Conservation (phyloP, 2,888 invertebrate genomes). For the Neocrepidodera transversa region DNA sequence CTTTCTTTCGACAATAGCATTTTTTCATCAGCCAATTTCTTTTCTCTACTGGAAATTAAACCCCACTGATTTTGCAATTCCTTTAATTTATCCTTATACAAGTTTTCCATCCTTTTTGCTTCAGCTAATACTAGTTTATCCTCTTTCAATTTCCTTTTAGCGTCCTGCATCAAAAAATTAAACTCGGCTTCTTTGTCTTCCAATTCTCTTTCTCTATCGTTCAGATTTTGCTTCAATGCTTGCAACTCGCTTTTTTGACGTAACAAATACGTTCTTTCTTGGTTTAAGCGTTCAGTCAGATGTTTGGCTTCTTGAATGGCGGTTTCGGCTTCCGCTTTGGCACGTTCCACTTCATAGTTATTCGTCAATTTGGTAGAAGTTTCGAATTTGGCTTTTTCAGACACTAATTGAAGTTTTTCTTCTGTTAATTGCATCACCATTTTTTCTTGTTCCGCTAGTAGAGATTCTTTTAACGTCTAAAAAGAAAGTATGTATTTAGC, state of each 20-base stretch:
- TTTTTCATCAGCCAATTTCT: slow-evolving; percentile 69
- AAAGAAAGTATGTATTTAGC: slow-evolving; percentile 44
- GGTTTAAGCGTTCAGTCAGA: slow-evolving; percentile 55
- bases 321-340: slow-evolving; percentile 57
- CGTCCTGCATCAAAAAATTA: slow-evolving; percentile 52
- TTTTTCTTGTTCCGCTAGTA: slow-evolving; percentile 67
- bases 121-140: slow-evolving; percentile 62
- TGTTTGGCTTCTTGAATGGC: slow-evolving; percentile 59
- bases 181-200: slow-evolving; percentile 53
- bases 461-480: slow-evolving; percentile 65
- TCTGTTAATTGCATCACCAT: slow-evolving; percentile 67
- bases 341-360: slow-evolving; percentile 54
- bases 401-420: slow-evolving; percentile 63
- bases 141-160: slow-evolving; percentile 65
- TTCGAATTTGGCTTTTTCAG: slow-evolving; percentile 56
- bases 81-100: slow-evolving; percentile 65
- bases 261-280: slow-evolving; percentile 54
- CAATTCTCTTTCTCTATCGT: slow-evolving; percentile 51
- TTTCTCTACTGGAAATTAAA: slow-evolving; percentile 65
- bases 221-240: slow-evolving; percentile 50
- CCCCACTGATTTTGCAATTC: slow-evolving; percentile 67
- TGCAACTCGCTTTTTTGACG: slow-evolving; percentile 55
- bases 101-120: slow-evolving; percentile 58
- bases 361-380: slow-evolving; percentile 54
- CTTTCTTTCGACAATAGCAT: slow-evolving; percentile 67